phyloP scores from a whole-genome alignment of 2,888 invertebrate genomes.

The Drosophila vallismaia region DNA sequence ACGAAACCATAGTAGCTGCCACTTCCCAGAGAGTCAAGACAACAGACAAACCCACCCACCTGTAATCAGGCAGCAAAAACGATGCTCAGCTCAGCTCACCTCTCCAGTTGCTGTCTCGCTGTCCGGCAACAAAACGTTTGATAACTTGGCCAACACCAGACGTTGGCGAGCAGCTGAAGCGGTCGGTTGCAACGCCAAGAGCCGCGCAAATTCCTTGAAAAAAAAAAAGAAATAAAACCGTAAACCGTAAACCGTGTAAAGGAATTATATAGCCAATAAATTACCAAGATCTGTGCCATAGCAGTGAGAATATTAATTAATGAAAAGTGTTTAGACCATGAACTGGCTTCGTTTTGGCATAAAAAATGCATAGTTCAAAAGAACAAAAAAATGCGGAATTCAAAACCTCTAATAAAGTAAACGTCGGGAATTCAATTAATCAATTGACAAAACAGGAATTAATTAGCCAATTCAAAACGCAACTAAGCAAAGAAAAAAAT shows the following conservation, averaged over 20 bases:
- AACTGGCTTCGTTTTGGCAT: no score
- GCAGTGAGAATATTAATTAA: not conserved
- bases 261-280: conserved; percentile 33
- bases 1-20: conserved; percentile 21
- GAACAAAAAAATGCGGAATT: not conserved
- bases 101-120: conserved; percentile 24
- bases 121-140: conserved; percentile 27
- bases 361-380: not conserved
- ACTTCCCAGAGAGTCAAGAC: conserved; percentile 2
- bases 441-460: conserved; percentile 3
- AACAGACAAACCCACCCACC: conserved; percentile 7
- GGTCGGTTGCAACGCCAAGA: conserved; percentile 15
- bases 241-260: not conserved
- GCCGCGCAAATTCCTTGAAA: conserved; percentile 3
- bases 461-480: not conserved
- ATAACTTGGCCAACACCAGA: conserved; percentile 31
- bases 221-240: not conserved
- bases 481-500: not conserved
- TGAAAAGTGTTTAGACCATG: no score
- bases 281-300: conserved; percentile 2
- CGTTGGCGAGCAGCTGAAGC: conserved; percentile 39
- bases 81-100: conserved; percentile 16
- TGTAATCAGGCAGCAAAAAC: conserved; percentile 35
- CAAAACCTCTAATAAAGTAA: not conserved
- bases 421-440: not conserved